Conservation (phyloP, 1,140 invertebrate species). For the Aphis craccivora region DNA sequence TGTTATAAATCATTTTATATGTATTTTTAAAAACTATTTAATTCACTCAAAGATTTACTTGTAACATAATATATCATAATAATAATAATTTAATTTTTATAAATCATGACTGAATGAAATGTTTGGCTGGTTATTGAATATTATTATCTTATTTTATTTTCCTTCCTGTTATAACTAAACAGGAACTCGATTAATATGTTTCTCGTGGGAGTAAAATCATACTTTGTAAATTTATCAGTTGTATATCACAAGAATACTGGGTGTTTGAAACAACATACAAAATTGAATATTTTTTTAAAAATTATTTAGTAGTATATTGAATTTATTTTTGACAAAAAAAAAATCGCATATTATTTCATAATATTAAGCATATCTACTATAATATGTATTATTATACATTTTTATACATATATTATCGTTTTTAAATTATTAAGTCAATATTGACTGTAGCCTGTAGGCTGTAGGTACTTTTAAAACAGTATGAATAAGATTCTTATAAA, state of each 20-base stretch:
- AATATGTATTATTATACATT: background rate
- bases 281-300: background rate
- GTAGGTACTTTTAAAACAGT: background rate
- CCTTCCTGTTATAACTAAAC: constrained; percentile 43
- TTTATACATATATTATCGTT: background rate
- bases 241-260: background rate
- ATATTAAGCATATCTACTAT: background rate
- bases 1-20: constrained; percentile 29
- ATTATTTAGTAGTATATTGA: background rate
- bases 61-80: background rate
- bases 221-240: constrained; percentile 29
- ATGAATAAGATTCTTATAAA: background rate
- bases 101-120: background rate
- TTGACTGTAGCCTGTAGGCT: background rate
- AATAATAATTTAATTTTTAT: constrained; percentile 11
- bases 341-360: background rate
- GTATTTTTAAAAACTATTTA: background rate
- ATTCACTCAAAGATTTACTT: background rate
- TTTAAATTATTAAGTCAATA: background rate
- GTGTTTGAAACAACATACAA: background rate
- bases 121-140: background rate
- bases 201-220: constrained; percentile 33
- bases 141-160: constrained; percentile 50
- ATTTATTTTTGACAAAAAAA: background rate
- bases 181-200: constrained; percentile 46